A percentile compares a stretch with the other conserved stretches of the same genome.
These are phyloP conservation scores for Tragelaphus imberbis DNA, from an alignment of 2,113 vertebrate genomes.

Conservation along the genomic window DNA sequence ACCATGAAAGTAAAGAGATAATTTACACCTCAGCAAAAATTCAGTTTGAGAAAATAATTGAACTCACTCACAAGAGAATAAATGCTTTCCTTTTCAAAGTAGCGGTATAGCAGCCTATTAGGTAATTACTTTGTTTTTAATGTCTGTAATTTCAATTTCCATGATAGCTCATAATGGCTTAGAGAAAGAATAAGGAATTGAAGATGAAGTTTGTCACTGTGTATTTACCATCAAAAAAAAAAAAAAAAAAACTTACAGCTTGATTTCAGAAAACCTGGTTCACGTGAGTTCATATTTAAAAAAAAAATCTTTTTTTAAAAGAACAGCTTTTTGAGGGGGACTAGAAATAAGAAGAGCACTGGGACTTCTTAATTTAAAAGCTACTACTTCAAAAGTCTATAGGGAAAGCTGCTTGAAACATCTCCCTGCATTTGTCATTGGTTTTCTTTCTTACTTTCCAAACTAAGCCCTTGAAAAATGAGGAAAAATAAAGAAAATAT, in stretches of 20 bases:
- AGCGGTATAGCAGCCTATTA: background rate
- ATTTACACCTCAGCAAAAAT: constrained; percentile 15
- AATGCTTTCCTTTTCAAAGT: constrained; percentile 45
- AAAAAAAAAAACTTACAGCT: background rate
- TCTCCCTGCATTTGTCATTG: constrained; percentile 8
- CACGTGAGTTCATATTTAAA: background rate
- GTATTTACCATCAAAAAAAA: constrained; percentile 20
- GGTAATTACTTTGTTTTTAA: constrained; percentile 62
- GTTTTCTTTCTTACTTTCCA: constrained; percentile 38
- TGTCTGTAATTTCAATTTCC: constrained; percentile 41
- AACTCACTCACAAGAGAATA: background rate
- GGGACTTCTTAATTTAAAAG: constrained; percentile 49
- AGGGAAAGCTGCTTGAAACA: background rate
- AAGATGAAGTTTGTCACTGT: constrained; percentile 42
- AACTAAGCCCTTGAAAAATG: constrained; percentile 50
- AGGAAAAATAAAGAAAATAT: constrained; percentile 50
- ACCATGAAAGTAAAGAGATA: background rate
- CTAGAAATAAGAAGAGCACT: background rate
- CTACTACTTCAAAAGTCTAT: background rate
- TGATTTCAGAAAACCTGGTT: constrained; percentile 40
- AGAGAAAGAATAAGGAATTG: constrained; percentile 34
- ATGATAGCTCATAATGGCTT: constrained; percentile 25
- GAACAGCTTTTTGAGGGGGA: constrained; percentile 11
- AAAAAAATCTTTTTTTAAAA: background rate
- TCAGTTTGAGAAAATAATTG: background rate